Conservation (phyloP, 2,888 invertebrate species). For the Perithous albicinctus region DNA sequence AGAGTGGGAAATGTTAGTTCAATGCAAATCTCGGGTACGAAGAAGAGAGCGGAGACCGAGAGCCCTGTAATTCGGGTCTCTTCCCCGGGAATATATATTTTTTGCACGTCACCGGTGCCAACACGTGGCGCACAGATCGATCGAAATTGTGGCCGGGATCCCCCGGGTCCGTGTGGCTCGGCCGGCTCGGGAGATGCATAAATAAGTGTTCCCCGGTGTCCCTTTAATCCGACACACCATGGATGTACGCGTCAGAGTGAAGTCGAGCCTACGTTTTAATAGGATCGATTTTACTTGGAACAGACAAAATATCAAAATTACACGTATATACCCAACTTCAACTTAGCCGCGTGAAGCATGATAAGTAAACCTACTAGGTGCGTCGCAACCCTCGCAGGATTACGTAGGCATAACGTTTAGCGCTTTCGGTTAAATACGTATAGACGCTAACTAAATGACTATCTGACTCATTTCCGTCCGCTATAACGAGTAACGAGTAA, state of each 20-base stretch:
- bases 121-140: slow-evolving; percentile 81
- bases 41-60: slow-evolving; percentile 63
- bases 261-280: slow-evolving; percentile 70
- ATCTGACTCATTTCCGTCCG: slow-evolving; percentile 52
- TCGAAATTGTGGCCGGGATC: slow-evolving; percentile 77
- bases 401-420: slow-evolving; percentile 35
- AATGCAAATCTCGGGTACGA: slow-evolving; percentile 67
- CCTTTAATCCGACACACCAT: slow-evolving; percentile 68
- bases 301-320: slow-evolving; percentile 38
- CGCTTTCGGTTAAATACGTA: slow-evolving; percentile 33
- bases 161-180: slow-evolving; percentile 58
- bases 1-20: slow-evolving; percentile 60
- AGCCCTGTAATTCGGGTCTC: slow-evolving; percentile 69
- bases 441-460: slow-evolving; percentile 22
- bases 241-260: slow-evolving; percentile 4
- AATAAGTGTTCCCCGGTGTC: slow-evolving; percentile 75
- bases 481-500: slow-evolving; percentile 54
- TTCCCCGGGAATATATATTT: slow-evolving; percentile 77
- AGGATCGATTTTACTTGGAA: slow-evolving; percentile 60
- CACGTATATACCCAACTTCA: not conserved
- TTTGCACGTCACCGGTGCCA: slow-evolving; percentile 80
- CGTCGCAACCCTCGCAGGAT: slow-evolving; percentile 39
- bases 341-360: not conserved
- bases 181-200: slow-evolving; percentile 76
- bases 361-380: not conserved